Evolutionary conservation across 2,888 invertebrate species (phyloP), one percentile per base, ranked within the genome.

Genomic region (Eupeodes luniger): DNA sequence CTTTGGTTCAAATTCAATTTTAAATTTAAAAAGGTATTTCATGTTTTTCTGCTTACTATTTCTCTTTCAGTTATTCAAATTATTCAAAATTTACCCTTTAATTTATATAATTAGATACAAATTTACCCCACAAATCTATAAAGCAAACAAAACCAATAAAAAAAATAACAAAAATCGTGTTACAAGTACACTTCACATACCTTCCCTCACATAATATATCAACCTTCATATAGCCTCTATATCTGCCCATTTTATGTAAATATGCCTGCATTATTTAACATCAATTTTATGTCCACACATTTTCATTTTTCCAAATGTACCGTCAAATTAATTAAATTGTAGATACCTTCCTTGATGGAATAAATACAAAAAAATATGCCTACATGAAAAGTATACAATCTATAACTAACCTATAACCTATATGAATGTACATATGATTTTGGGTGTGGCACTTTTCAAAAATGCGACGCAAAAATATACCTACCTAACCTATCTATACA

Each of bases 361-460:
- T 40, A 7, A 40, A 40, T 19, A 40, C 27, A 40, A 4, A 40
- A 40, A 55, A 12, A 14, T 59, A 59, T 14, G n/a, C 9, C 14
- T 59, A 59, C 2, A 44, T 9, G 6, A 44, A 6, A 44, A 44
- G 44, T 4, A 47, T 47, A 47, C 12, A 47, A 47, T 47, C 4
- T 47, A 47, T 27, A 27, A 27, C 27, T 27, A 27, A 27, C 47
- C 47, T 47, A 44, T 10, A 14, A 12, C 34, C 6, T 57, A 36
- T 4, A 34, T 34, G 36, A 4, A 5, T 47, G 7, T 40, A n/a
- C n/a, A n/a, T n/a, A 70, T 11, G 19, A 59, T 53, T 57, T 88
- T 78, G 88, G 88, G 88, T 84, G 88, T 88, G 88, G 88, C 88
- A 88, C 85, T 74, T 70, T 81, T 77, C 61, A 49, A 62, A 64